phyloP scores from a whole-genome alignment of 1,140 invertebrate genomes.

The Saccostrea echinata region DNA sequence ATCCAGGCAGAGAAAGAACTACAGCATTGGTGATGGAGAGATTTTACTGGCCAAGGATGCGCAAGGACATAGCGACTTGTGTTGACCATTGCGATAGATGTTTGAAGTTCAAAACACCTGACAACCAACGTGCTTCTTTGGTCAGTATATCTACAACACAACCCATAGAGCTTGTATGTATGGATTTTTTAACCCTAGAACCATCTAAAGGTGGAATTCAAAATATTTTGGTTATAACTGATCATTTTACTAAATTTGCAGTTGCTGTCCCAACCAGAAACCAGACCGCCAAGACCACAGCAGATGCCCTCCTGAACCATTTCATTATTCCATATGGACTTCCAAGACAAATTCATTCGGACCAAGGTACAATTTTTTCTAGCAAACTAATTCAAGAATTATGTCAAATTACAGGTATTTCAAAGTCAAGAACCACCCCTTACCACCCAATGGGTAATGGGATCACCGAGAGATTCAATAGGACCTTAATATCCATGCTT shows the following conservation, averaged over 20 bases:
- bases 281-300: constrained; percentile 55
- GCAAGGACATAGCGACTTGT: background rate
- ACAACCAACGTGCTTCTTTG: constrained; percentile 22
- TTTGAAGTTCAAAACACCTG: constrained; percentile 27
- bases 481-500: constrained; percentile 54
- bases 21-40: background rate
- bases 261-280: constrained; percentile 51
- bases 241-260: constrained; percentile 3
- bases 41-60: constrained; percentile 27
- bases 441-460: too few species aligned
- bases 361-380: constrained; percentile 55
- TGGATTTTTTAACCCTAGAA: too few species aligned
- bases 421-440: too few species aligned
- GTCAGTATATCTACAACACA: constrained; percentile 40
- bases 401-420: too few species aligned
- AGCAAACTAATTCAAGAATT: constrained; percentile 16
- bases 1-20: background rate
- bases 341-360: constrained; percentile 46
- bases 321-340: constrained; percentile 48
- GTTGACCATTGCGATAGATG: constrained; percentile 26
- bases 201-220: too few species aligned
- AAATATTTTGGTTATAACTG: too few species aligned
- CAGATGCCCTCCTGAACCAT: constrained; percentile 35
- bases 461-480: constrained; percentile 47
- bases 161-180: constrained; percentile 52